phyloP scores from a whole-genome alignment of 2,113 vertebrate genomes.

The Eulemur rufifrons region DNA sequence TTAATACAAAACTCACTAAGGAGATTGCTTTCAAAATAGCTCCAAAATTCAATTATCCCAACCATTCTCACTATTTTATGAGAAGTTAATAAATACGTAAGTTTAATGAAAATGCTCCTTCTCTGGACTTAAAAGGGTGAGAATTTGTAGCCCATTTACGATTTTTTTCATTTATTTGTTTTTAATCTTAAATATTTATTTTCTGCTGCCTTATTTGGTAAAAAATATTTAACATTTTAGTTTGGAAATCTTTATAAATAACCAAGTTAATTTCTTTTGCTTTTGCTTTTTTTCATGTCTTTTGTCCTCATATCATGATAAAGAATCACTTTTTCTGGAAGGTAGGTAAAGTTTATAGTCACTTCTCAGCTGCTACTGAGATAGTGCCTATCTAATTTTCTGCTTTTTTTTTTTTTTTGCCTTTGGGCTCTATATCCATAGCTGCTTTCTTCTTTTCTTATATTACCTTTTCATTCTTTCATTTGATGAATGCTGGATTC shows the following conservation, averaged over 20 bases:
- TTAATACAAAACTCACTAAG: not conserved
- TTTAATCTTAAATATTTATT: not conserved
- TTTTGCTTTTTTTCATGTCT: not conserved
- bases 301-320: not conserved
- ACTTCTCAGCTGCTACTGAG: not conserved
- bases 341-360: not conserved
- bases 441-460: not conserved
- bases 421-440: not conserved
- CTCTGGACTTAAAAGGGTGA: not conserved
- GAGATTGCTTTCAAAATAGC: not conserved
- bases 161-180: not conserved
- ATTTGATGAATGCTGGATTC: not conserved
- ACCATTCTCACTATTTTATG: not conserved
- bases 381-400: not conserved
- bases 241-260: not conserved
- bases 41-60: not conserved
- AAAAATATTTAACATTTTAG: not conserved
- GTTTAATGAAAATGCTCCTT: not conserved
- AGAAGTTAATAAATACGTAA: not conserved
- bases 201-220: not conserved
- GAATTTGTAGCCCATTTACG: not conserved
- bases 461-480: not conserved
- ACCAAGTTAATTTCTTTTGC: not conserved
- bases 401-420: not conserved
- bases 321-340: not conserved